Evolutionary conservation across 2,797 vertebrate genomes (phyloP).

Genomic region (Helarctos malayanus): DNA sequence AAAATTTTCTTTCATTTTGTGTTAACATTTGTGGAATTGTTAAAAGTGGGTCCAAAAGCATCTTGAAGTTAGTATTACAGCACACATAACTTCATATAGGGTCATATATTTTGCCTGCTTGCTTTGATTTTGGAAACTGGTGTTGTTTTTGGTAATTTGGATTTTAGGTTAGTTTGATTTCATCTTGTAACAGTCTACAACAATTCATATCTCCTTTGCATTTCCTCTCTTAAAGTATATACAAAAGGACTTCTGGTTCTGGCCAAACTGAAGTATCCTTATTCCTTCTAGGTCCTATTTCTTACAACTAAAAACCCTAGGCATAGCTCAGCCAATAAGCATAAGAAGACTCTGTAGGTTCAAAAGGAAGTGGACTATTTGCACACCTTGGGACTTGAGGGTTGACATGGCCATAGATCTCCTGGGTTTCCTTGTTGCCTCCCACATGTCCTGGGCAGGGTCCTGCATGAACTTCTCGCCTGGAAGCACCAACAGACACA

Average conservation of each 20-base stretch:
- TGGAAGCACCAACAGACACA: not conserved
- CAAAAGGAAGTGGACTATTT: not conserved
- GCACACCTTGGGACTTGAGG: no score
- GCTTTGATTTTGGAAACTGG: not conserved
- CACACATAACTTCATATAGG: not conserved
- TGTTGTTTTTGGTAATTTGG: slow-evolving; percentile 11
- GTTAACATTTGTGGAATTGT: not conserved
- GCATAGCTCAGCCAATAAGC: not conserved
- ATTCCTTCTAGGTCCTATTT: not conserved
- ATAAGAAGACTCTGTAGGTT: not conserved
- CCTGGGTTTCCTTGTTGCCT: not conserved
- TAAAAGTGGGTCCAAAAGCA: not conserved
- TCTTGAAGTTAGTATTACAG: not conserved
- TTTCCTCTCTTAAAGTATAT: not conserved
- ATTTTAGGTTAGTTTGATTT: slow-evolving; percentile 35
- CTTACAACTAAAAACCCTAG: not conserved
- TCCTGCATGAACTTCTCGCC: not conserved
- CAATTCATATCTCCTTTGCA: not conserved
- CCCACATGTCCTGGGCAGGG: not conserved
- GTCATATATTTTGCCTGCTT: not conserved
- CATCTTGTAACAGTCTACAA: not conserved
- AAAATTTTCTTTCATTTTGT: not conserved
- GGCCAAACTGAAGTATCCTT: not conserved
- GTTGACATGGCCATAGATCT: not conserved
- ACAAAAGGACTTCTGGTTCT: not conserved